phyloP scores from a whole-genome alignment of 2,113 vertebrate genomes.

The Macroglossus sobrinus region DNA sequence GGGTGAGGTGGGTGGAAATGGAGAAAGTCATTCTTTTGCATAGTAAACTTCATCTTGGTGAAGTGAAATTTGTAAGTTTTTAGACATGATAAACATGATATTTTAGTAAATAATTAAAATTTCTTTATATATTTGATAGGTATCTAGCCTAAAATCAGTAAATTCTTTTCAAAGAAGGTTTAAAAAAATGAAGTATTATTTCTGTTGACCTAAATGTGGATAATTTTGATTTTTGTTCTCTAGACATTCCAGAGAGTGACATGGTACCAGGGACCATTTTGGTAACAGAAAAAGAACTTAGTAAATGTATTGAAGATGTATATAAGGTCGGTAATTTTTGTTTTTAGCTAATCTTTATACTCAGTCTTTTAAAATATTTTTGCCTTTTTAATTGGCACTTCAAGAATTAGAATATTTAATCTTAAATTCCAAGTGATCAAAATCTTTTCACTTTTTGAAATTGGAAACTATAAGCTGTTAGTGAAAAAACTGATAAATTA shows the following conservation, averaged over 20 bases:
- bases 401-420: not conserved
- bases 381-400: constrained; percentile 10
- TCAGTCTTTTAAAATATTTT: constrained; percentile 45
- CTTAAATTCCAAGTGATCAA: not conserved
- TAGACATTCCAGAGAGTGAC: constrained; percentile 74
- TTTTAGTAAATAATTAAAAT: constrained; percentile 24
- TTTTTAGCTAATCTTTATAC: constrained; percentile 32
- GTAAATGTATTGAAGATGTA: constrained; percentile 89
- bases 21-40: not conserved
- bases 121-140: not conserved
- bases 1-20: not conserved
- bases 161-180: not conserved
- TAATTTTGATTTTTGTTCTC: constrained; percentile 43
- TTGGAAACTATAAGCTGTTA: constrained; percentile 12
- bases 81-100: not conserved
- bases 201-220: not conserved
- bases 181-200: not conserved
- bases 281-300: constrained; percentile 90
- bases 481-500: not conserved
- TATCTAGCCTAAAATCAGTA: not conserved
- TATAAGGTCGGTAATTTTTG: constrained; percentile 87
- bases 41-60: not conserved
- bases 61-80: not conserved
- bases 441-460: constrained; percentile 20
- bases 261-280: constrained; percentile 69